phyloP scores from a whole-genome alignment of 2,113 vertebrate genomes.

The Acrocephalus arundinaceus region DNA sequence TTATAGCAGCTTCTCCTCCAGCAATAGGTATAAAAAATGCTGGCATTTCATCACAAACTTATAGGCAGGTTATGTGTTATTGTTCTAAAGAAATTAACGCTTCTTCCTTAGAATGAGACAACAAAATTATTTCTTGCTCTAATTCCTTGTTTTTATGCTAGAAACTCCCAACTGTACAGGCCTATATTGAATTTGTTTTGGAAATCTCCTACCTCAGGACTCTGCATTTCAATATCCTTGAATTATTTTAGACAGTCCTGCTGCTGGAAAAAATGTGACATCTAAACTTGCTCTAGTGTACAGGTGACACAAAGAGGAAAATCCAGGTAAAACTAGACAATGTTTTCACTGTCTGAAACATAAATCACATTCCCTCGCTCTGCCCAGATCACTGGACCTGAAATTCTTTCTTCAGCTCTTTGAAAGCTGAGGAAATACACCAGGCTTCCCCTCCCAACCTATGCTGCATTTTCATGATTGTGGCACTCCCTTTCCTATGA shows the following conservation, averaged over 20 bases:
- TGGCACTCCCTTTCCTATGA: not conserved
- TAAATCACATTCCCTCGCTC: not conserved
- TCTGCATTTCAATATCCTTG: not conserved
- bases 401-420: not conserved
- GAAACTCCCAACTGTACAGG: not conserved
- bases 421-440: not conserved
- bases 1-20: not conserved
- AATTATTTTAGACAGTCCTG: not conserved
- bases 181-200: not conserved
- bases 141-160: not conserved
- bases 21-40: not conserved
- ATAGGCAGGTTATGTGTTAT: not conserved
- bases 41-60: not conserved
- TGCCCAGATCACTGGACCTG: not conserved
- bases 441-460: not conserved
- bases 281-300: not conserved
- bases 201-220: not conserved
- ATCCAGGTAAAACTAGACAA: not conserved
- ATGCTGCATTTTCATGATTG: not conserved
- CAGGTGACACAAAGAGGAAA: not conserved
- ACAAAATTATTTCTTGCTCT: not conserved
- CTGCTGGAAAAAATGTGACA: not conserved
- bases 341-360: not conserved
- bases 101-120: not conserved
- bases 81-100: not conserved